A percentile compares a stretch with the other conserved stretches of the same genome.
These are phyloP conservation scores for Calliopum simillimum DNA, from an alignment of 2,888 invertebrate genomes.

Conservation along the genomic window DNA sequence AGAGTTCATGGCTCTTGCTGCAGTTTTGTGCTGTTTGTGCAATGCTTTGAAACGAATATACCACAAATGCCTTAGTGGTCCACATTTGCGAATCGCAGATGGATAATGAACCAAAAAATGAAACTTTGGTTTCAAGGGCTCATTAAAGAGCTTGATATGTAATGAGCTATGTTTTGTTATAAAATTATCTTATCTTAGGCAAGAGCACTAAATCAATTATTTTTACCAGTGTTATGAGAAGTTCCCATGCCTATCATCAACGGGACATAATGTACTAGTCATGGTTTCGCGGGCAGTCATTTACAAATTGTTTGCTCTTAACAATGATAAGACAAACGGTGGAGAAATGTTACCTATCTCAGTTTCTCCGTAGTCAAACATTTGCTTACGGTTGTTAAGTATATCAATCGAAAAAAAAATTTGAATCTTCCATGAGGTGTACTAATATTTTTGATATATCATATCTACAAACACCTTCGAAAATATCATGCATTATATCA, in stretches of 20 bases:
- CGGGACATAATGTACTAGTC: slow-evolving; percentile 36
- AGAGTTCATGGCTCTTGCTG: slow-evolving; percentile 36
- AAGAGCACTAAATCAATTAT: slow-evolving; percentile 35
- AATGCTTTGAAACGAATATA: slow-evolving; percentile 38
- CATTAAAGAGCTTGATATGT: slow-evolving; percentile 33
- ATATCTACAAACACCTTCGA: slow-evolving; percentile 19
- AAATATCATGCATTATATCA: slow-evolving; percentile 17
- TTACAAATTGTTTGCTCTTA: slow-evolving; percentile 37
- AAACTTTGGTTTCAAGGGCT: slow-evolving; percentile 37
- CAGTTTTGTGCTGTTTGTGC: slow-evolving; percentile 34
- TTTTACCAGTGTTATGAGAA: slow-evolving; percentile 27
- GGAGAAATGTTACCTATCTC: slow-evolving; percentile 40
- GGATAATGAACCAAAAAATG: slow-evolving; percentile 38
- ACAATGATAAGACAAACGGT: slow-evolving; percentile 26
- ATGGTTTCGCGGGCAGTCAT: slow-evolving; percentile 40
- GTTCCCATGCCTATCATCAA: slow-evolving; percentile 36
- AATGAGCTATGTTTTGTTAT: slow-evolving; percentile 34
- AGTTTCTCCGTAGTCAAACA: slow-evolving; percentile 38
- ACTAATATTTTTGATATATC: slow-evolving; percentile 17
- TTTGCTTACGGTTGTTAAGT: slow-evolving; percentile 38
- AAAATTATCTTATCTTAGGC: slow-evolving; percentile 29
- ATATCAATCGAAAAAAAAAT: slow-evolving; percentile 35
- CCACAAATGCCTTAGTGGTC: slow-evolving; percentile 37
- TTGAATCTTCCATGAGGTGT: slow-evolving; percentile 23
- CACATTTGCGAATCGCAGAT: slow-evolving; percentile 29